phyloP scores from a whole-genome alignment of 2,888 invertebrate species.

The Drosophila buzzatii region DNA sequence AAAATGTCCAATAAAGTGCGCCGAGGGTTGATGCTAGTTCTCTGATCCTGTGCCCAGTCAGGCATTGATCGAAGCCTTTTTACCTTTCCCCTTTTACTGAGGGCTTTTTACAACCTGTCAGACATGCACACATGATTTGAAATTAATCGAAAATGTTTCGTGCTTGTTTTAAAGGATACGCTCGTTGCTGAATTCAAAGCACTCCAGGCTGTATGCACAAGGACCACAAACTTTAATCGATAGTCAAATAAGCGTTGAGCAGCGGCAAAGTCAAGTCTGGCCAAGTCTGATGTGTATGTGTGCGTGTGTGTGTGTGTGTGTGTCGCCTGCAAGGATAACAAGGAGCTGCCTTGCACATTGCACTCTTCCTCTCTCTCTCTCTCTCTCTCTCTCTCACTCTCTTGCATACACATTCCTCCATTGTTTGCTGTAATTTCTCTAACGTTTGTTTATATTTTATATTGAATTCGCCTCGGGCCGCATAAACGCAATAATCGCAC shows the following conservation, averaged over 20 bases:
- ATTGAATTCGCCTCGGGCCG: conserved; percentile 70
- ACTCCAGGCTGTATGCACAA: conserved; percentile 75
- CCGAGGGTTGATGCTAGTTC: neutral
- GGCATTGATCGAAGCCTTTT: conserved; percentile 9
- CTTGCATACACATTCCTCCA: conserved; percentile 20
- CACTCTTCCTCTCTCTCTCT: neutral
- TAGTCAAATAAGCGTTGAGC: conserved; percentile 70
- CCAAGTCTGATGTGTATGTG: conserved; percentile 31
- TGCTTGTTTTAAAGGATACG: conserved; percentile 37
- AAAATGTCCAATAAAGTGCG: conserved; percentile 34
- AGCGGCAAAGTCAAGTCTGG: conserved; percentile 16
- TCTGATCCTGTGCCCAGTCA: conserved; percentile 4
- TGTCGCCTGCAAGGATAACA: conserved; percentile 36
- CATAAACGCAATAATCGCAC: conserved; percentile 82
- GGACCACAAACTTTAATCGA: conserved; percentile 77
- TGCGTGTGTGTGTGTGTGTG: neutral
- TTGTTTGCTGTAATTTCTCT: conserved; percentile 75
- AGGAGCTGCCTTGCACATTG: conserved; percentile 31
- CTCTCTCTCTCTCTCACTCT: neutral
- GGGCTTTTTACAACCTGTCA: conserved; percentile 31
- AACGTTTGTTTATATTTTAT: conserved; percentile 80
- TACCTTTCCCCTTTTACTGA: neutral
- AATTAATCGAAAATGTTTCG: conserved; percentile 75
- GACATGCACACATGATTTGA: conserved; percentile 71
- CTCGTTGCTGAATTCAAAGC: conserved; percentile 15